These are phyloP conservation scores for Mus spretus DNA, from an alignment of 2,797 vertebrate genomes.

Conservation along the genomic window DNA sequence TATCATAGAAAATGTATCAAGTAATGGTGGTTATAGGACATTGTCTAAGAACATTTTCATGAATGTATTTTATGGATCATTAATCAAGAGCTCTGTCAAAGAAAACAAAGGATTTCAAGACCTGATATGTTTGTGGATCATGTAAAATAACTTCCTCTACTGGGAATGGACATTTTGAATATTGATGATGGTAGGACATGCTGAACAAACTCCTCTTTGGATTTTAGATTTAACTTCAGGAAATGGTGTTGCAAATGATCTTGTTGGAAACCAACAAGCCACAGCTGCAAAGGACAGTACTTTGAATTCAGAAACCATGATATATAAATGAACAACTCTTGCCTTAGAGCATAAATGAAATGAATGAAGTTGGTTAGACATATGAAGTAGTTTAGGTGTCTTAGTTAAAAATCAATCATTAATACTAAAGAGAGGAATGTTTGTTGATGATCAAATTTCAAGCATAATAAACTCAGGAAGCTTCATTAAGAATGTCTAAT, in stretches of 20 bases:
- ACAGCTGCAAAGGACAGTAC: conserved; percentile 81
- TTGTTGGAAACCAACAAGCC: conserved; percentile 76
- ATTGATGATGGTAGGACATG: background rate
- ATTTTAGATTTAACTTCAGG: conserved; percentile 83
- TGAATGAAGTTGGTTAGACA: conserved; percentile 80
- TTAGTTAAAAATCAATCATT: conserved; percentile 74
- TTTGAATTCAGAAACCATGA: conserved; percentile 84
- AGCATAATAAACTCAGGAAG: conserved; percentile 56
- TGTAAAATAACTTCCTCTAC: background rate
- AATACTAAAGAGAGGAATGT: conserved; percentile 42
- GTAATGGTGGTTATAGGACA: background rate
- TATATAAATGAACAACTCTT: conserved; percentile 84
- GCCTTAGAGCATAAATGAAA: conserved; percentile 82
- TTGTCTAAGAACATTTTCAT: background rate
- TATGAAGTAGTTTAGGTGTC: conserved; percentile 72
- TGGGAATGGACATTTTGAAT: background rate
- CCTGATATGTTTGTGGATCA: background rate
- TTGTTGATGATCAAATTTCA: conserved; percentile 32
- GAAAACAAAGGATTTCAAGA: background rate
- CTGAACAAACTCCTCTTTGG: background rate
- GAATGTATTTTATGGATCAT: conserved; percentile 23
- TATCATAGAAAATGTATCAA: background rate
- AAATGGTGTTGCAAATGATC: conserved; percentile 83
- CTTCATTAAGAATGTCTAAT: conserved; percentile 70
- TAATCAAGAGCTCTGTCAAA: background rate